Percentiles rank a stretch among this genome's conserved stretches.
phyloP scores from a whole-genome alignment of 2,888 invertebrate species.

The Nudaria mundana region DNA sequence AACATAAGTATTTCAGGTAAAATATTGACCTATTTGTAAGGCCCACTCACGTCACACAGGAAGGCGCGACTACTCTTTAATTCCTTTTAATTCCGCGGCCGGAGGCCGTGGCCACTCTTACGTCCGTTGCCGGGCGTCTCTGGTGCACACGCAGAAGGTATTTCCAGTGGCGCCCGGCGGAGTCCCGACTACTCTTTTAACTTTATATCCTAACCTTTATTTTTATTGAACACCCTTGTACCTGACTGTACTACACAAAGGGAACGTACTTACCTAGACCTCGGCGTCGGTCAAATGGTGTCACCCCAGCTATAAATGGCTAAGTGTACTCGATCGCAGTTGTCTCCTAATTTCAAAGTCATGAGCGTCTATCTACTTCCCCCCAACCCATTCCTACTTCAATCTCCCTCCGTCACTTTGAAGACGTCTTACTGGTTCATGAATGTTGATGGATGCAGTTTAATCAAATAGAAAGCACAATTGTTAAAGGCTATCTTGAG shows the following conservation, averaged over 20 bases:
- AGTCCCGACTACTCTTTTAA: no score
- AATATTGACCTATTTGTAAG: no score
- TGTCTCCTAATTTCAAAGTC: conserved; percentile 65
- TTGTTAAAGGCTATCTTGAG: conserved; percentile 1
- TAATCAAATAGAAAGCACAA: conserved; percentile 31
- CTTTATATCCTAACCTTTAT: no score
- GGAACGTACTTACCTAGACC: conserved; percentile 6
- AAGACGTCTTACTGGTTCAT: conserved; percentile 9
- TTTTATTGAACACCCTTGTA: conserved; percentile 11
- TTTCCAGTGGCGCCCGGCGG: no score
- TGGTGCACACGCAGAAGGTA: no score
- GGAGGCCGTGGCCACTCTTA: no score
- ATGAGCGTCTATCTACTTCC: conserved; percentile 48
- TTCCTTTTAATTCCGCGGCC: no score
- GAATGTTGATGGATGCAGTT: conserved; percentile 26
- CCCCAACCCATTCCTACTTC: conserved; percentile 3
- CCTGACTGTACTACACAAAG: conserved; percentile 17
- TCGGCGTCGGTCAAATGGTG: conserved; percentile 39
- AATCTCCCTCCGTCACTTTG: conserved; percentile 7
- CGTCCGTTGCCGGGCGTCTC: no score
- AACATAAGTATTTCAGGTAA: no score
- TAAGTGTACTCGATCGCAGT: conserved; percentile 56
- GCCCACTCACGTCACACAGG: no score
- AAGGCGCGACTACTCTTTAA: no score
- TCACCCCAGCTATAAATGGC: conserved; percentile 45